A percentile compares a stretch with the other conserved stretches of the same genome.
Conservation (phyloP, 2,113 vertebrate species). For the Leuciscus idus region DNA sequence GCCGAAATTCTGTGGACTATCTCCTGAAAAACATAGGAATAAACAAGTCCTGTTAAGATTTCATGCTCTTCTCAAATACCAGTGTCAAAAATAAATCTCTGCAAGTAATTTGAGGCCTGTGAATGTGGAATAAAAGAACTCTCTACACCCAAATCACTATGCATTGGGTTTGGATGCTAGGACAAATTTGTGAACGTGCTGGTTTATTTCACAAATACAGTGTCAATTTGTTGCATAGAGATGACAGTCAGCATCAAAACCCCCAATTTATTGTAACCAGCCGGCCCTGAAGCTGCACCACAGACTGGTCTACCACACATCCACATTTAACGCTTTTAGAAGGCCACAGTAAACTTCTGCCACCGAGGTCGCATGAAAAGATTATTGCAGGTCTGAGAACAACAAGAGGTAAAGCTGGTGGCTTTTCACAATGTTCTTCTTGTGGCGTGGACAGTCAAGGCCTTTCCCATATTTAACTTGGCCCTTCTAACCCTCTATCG, state of each 20-base stretch:
- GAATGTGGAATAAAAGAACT: constrained; percentile 1
- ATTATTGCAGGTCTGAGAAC: constrained; percentile 14
- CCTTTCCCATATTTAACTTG: constrained; percentile 57
- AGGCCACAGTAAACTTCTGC: constrained; percentile 35
- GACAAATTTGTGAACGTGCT: constrained; percentile 53
- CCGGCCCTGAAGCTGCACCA: constrained; percentile 37
- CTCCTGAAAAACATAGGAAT: constrained; percentile 75
- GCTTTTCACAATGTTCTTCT: constrained; percentile 51
- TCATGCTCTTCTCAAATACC: not conserved
- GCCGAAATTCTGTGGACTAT: constrained; percentile 88
- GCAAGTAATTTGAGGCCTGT: constrained; percentile 9
- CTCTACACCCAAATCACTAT: not conserved
- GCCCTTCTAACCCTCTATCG: constrained; percentile 31
- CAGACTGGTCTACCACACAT: constrained; percentile 42
- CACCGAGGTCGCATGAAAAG: constrained; percentile 31
- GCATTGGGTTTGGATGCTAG: constrained; percentile 59
- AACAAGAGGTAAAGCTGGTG: constrained; percentile 31
- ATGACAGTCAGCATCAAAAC: constrained; percentile 64
- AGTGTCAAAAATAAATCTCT: constrained; percentile 16
- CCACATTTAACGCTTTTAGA: constrained; percentile 58
- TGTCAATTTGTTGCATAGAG: constrained; percentile 62
- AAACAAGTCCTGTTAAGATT: constrained; percentile 51
- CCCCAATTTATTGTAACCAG: constrained; percentile 57
- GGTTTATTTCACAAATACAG: constrained; percentile 59
- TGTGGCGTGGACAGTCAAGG: constrained; percentile 49